phyloP scores from a whole-genome alignment of 2,888 invertebrate species.

The Dynastes tityus region DNA sequence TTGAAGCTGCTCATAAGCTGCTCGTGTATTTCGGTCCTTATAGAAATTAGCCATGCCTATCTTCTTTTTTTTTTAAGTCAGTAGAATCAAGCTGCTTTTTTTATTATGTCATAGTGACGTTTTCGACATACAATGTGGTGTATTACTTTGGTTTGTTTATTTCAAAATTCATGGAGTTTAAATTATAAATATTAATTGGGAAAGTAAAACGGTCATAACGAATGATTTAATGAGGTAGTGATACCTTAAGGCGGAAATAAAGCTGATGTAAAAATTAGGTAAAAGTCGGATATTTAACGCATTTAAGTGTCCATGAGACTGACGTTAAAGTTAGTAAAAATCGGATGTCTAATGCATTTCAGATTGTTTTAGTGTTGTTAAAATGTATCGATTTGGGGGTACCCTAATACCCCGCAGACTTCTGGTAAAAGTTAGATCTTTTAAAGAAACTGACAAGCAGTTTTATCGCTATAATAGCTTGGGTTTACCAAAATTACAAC shows the following conservation, averaged over 20 bases:
- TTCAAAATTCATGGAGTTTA: slow-evolving; percentile 1
- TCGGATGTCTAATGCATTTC: not conserved
- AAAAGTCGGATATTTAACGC: not conserved
- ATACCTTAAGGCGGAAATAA: too few relatives aligned
- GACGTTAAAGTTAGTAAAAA: not conserved
- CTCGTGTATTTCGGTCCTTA: not conserved
- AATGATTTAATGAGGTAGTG: too few relatives aligned
- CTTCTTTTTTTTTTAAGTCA: not conserved
- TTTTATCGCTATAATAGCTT: slow-evolving; percentile 5
- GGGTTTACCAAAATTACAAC: slow-evolving; percentile 22
- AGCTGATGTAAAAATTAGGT: too few relatives aligned
- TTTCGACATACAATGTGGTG: slow-evolving; percentile 2
- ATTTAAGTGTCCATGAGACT: not conserved
- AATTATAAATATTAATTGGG: not conserved
- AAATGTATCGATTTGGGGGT: slow-evolving; percentile 15
- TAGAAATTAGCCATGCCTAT: too few relatives aligned
- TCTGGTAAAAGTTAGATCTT: not conserved
- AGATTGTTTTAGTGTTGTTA: not conserved
- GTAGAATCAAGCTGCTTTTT: slow-evolving; percentile 30
- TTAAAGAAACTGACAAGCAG: not conserved
- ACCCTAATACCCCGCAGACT: not conserved
- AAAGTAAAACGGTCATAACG: too few relatives aligned
- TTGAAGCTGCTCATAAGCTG: not conserved
- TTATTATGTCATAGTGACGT: slow-evolving; percentile 22
- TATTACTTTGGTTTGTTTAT: not conserved